A percentile compares a stretch with the other conserved stretches of the same genome.
phyloP scores from a whole-genome alignment of 2,888 invertebrate species.

The Lagria hirta region DNA sequence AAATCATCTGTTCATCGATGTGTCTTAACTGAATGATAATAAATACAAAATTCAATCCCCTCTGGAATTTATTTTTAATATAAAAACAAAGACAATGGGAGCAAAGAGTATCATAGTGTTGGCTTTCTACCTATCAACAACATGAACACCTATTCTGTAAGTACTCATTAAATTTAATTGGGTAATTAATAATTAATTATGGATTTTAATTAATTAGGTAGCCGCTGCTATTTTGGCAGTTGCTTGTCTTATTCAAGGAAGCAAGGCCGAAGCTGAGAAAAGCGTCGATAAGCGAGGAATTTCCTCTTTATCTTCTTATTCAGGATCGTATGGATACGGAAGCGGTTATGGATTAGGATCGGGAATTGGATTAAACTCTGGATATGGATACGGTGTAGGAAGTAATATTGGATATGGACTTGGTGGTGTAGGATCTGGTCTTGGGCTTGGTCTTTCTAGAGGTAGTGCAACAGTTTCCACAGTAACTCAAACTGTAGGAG shows the following conservation, averaged over 20 bases:
- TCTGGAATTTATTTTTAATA: slow-evolving; percentile 13
- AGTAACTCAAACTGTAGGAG: slow-evolving; percentile 47
- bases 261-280: slow-evolving; percentile 39
- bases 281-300: slow-evolving; percentile 40
- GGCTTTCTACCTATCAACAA: slow-evolving; percentile 11
- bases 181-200: background rate
- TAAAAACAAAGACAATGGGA: slow-evolving; percentile 6
- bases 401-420: slow-evolving; percentile 11
- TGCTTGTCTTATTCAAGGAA: slow-evolving; percentile 36
- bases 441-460: slow-evolving; percentile 4
- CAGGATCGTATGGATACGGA: slow-evolving; percentile 18
- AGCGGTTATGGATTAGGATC: slow-evolving; percentile 12
- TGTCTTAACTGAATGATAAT: slow-evolving; percentile 8
- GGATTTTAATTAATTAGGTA: slow-evolving; percentile 27
- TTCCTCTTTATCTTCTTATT: slow-evolving; percentile 31
- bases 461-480: slow-evolving; percentile 48
- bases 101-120: slow-evolving; percentile 10
- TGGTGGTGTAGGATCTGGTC: slow-evolving; percentile 16
- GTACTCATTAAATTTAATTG: slow-evolving; percentile 3
- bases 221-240: slow-evolving; percentile 39
- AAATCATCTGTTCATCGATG: slow-evolving; percentile 16
- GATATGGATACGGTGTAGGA: slow-evolving; percentile 12
- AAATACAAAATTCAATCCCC: slow-evolving; percentile 10
- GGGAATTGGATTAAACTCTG: slow-evolving; percentile 7
- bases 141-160: slow-evolving; percentile 19